These are phyloP conservation scores for Macropus fuliginosus DNA, from an alignment of 2,797 vertebrate genomes.

Conservation along the genomic window DNA sequence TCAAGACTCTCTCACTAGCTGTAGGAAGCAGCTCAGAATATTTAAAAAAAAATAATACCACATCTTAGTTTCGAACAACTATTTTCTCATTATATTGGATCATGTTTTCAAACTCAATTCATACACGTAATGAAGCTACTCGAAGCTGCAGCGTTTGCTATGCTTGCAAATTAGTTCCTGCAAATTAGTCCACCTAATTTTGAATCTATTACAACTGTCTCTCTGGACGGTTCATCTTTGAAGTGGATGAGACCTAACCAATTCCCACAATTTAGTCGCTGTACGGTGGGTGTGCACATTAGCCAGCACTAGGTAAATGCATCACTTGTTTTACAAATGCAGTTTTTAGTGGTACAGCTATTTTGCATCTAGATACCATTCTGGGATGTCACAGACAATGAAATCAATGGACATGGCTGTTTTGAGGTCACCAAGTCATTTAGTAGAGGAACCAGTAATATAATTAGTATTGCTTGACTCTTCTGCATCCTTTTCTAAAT, in stretches of 20 bases:
- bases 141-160: neutral
- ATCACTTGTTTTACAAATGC: neutral
- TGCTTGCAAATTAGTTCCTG: slow-evolving; percentile 42
- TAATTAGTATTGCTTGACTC: slow-evolving; percentile 50
- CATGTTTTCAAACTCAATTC: neutral
- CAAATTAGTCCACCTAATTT: slow-evolving; percentile 57
- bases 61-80: slow-evolving; percentile 47
- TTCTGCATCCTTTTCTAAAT: slow-evolving; percentile 27
- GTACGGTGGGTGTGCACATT: slow-evolving; percentile 44
- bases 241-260: slow-evolving; percentile 32
- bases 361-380: slow-evolving; percentile 5
- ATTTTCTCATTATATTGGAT: slow-evolving; percentile 24
- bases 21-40: slow-evolving; percentile 17
- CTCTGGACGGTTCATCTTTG: neutral
- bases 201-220: slow-evolving; percentile 28
- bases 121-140: neutral
- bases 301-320: slow-evolving; percentile 15
- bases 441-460: slow-evolving; percentile 44
- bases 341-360: slow-evolving; percentile 28
- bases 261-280: slow-evolving; percentile 34
- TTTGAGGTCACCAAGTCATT: slow-evolving; percentile 24
- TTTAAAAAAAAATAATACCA: neutral
- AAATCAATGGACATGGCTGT: slow-evolving; percentile 9
- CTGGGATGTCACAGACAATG: neutral
- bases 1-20: neutral